These are phyloP conservation scores for Melanogrammus aeglefinus DNA, from an alignment of 2,797 vertebrate species.

Conservation along the genomic window DNA sequence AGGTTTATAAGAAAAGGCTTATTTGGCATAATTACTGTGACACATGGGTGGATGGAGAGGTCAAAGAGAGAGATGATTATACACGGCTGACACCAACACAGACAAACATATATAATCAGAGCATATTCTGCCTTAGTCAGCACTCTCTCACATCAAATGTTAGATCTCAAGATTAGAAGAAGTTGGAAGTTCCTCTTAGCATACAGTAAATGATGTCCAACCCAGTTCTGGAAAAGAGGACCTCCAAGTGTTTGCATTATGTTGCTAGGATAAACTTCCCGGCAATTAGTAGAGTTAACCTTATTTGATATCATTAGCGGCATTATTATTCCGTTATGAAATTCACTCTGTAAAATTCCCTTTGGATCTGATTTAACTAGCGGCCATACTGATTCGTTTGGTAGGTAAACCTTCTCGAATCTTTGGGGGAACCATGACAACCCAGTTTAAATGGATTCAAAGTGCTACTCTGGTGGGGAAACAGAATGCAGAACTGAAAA, in stretches of 20 bases:
- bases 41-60: conserved; percentile 16
- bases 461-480: not conserved
- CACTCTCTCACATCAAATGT: conserved; percentile 17
- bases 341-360: not conserved
- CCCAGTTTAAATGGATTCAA: not conserved
- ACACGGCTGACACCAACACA: conserved; percentile 24
- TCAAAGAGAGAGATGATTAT: conserved; percentile 41
- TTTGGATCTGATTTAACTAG: not conserved
- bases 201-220: conserved; percentile 30
- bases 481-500: not conserved
- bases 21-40: conserved; percentile 16
- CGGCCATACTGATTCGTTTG: not conserved
- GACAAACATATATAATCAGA: conserved; percentile 31
- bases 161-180: conserved; percentile 19
- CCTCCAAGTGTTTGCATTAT: not conserved
- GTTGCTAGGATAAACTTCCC: not conserved
- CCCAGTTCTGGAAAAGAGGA: not conserved
- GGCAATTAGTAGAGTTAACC: not conserved
- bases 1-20: not conserved
- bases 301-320: not conserved
- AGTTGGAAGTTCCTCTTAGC: conserved; percentile 37
- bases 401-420: not conserved
- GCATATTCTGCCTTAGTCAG: not conserved
- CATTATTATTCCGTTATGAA: not conserved
- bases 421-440: too few relatives aligned